A percentile compares a stretch with the other conserved stretches of the same genome.
Evolutionary conservation across 92 coral and sea anemone species (phyloP).

Genomic region (Epizoanthus scotinus): DNA sequence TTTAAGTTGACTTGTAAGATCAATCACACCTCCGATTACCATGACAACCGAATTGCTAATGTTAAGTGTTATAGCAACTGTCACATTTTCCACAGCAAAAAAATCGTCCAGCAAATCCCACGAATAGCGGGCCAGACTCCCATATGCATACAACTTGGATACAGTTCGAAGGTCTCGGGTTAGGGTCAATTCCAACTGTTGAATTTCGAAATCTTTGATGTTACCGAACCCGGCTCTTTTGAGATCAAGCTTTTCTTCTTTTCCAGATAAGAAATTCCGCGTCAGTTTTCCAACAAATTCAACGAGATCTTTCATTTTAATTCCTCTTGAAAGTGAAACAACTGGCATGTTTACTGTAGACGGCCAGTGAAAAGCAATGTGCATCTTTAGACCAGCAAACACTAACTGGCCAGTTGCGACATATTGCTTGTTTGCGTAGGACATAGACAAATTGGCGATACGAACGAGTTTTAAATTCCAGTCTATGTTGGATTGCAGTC

Average conservation of each 20-base stretch:
- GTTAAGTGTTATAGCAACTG: constrained; percentile 24
- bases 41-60: constrained; percentile 24
- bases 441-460: constrained; percentile 28
- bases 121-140: constrained; percentile 44
- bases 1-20: constrained; percentile 34
- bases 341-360: constrained; percentile 24
- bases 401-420: constrained; percentile 37
- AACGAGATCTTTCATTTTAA: constrained; percentile 17
- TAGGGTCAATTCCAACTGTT: constrained; percentile 40
- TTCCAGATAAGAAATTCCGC: constrained; percentile 39
- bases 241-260: constrained; percentile 9
- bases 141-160: neutral
- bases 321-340: constrained; percentile 16
- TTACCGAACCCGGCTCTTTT: constrained; percentile 40
- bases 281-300: constrained; percentile 33
- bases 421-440: constrained; percentile 18
- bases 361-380: constrained; percentile 43
- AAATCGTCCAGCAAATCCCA: constrained; percentile 62
- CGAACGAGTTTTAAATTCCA: constrained; percentile 50
- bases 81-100: constrained; percentile 45
- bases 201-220: constrained; percentile 31
- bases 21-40: constrained; percentile 45
- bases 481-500: constrained; percentile 12
- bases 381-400: constrained; percentile 45
- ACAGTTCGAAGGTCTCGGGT: constrained; percentile 35